Evolutionary conservation across 2,113 vertebrate species (phyloP).

Genomic region (Pionites leucogaster): DNA sequence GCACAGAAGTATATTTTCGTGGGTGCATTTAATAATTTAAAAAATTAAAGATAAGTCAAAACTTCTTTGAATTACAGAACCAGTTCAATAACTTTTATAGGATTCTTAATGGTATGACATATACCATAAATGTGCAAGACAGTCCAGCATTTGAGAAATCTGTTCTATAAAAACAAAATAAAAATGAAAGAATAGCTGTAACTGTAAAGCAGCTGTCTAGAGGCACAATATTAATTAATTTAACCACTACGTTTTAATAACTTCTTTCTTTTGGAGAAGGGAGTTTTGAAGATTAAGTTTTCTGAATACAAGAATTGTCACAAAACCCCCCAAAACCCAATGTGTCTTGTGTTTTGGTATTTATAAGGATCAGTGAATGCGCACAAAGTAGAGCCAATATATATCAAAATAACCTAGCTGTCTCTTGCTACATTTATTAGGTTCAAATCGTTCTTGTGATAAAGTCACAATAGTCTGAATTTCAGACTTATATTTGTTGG

Average conservation of each 20-base stretch:
- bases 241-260: not conserved
- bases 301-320: not conserved
- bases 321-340: rapidly evolving
- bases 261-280: not conserved
- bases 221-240: not conserved
- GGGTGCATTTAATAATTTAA: not conserved
- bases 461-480: not conserved
- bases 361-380: not conserved
- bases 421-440: not conserved
- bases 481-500: not conserved
- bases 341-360: not conserved
- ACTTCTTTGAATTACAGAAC: not conserved
- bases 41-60: not conserved
- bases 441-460: not conserved
- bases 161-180: not conserved
- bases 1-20: not conserved
- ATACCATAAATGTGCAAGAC: not conserved
- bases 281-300: not conserved
- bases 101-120: not conserved
- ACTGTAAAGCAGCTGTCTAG: not conserved
- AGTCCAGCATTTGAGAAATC: not conserved
- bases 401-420: not conserved
- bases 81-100: not conserved
- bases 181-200: not conserved
- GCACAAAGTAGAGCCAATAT: not conserved